Evolutionary conservation across 2,113 vertebrate genomes (phyloP).

Genomic region (Seriola dumerili): DNA sequence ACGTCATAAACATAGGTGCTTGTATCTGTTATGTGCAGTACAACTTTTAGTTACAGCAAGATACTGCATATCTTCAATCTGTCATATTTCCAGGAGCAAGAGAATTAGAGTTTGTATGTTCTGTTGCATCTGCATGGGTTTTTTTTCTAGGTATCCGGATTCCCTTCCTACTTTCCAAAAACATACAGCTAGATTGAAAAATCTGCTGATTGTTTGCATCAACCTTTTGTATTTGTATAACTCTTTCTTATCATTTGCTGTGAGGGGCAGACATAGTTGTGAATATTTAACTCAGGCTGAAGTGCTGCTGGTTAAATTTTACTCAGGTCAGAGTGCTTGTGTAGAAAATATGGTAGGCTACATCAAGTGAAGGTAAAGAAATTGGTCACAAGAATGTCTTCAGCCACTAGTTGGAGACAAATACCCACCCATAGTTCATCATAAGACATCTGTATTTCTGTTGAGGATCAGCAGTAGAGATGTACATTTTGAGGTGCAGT

Average conservation of each 20-base stretch:
- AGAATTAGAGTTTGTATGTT: background rate
- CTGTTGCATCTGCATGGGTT: background rate
- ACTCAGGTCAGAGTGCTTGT: constrained; percentile 43
- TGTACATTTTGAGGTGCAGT: background rate
- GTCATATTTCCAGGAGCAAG: background rate
- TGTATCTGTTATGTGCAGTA: background rate
- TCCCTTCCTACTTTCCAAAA: background rate
- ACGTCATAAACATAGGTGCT: background rate
- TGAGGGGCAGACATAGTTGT: constrained; percentile 36
- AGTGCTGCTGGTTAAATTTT: constrained; percentile 56
- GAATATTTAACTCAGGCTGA: constrained; percentile 62
- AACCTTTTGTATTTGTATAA: constrained; percentile 28
- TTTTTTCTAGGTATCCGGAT: background rate
- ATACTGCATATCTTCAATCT: background rate
- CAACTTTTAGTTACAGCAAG: background rate
- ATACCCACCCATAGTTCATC: background rate
- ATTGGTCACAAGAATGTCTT: background rate
- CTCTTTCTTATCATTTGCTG: constrained; percentile 46
- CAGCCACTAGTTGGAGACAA: constrained; percentile 42
- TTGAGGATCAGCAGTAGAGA: background rate
- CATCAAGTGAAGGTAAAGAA: constrained; percentile 31
- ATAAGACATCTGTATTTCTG: background rate
- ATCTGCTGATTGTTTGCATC: background rate
- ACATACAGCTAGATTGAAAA: background rate
- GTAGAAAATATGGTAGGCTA: constrained; percentile 17